Conservation (phyloP, 2,113 vertebrate species). For the Phrynosoma blainvillii region DNA sequence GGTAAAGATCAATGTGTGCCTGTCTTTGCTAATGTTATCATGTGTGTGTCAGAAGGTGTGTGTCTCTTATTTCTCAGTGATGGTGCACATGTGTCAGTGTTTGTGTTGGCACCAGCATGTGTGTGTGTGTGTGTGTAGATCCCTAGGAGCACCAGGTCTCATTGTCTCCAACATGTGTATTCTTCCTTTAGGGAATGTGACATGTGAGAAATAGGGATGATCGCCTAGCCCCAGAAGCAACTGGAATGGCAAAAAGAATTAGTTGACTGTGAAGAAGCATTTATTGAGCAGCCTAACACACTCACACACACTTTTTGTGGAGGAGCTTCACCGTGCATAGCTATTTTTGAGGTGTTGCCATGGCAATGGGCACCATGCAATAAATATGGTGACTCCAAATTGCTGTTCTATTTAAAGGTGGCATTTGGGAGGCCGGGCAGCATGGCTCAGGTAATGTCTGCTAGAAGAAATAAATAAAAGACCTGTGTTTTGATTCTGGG, state of each 20-base stretch:
- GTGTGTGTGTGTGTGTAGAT: neutral
- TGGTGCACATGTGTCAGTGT: neutral
- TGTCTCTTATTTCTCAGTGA: neutral
- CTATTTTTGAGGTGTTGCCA: constrained; percentile 36
- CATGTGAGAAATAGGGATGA: neutral
- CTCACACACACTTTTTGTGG: neutral
- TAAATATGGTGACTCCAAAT: constrained; percentile 4
- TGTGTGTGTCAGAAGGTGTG: constrained; percentile 5
- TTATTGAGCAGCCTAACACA: constrained; percentile 3
- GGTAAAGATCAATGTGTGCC: neutral
- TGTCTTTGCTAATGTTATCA: neutral
- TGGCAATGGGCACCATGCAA: constrained; percentile 19
- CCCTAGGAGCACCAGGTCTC: neutral
- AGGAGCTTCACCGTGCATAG: neutral
- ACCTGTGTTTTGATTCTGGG: neutral
- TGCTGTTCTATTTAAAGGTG: constrained; percentile 29
- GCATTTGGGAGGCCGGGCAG: neutral
- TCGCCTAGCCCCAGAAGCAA: neutral
- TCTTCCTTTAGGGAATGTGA: neutral
- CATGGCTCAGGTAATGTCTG: neutral
- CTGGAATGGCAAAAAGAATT: neutral
- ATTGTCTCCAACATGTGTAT: neutral
- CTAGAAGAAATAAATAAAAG: neutral
- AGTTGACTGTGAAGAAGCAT: neutral
- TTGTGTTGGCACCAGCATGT: neutral